Conservation (phyloP, 2,888 invertebrate species). For the Apodemia zela region DNA sequence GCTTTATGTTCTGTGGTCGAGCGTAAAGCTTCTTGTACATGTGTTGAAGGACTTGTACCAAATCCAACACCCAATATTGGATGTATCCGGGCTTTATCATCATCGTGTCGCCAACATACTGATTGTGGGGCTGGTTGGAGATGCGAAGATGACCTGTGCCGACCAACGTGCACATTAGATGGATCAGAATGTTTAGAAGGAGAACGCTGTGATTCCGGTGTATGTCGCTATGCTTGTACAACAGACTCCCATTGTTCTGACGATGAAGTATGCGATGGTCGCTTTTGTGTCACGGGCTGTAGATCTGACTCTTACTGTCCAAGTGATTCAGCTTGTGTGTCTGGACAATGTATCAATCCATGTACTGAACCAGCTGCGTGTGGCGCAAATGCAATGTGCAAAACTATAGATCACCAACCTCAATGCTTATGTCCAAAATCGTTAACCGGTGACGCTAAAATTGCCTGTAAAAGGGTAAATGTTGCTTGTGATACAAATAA, state of each 20-base stretch:
- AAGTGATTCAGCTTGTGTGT: constrained; percentile 85
- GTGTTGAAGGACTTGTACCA: constrained; percentile 88
- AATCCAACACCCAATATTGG: constrained; percentile 94
- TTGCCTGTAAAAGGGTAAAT: constrained; percentile 85
- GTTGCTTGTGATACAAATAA: constrained; percentile 82
- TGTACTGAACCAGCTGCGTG: constrained; percentile 89
- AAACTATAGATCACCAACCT: constrained; percentile 85
- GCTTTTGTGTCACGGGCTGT: constrained; percentile 90
- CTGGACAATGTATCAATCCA: constrained; percentile 89
- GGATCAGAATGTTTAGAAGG: constrained; percentile 87
- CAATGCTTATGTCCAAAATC: constrained; percentile 86
- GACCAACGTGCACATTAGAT: constrained; percentile 88
- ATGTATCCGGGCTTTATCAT: constrained; percentile 89
- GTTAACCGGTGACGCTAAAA: constrained; percentile 87
- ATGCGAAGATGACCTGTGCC: constrained; percentile 87
- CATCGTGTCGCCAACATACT: constrained; percentile 87
- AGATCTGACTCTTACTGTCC: constrained; percentile 89
- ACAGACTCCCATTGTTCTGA: constrained; percentile 92
- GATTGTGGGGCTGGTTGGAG: constrained; percentile 86
- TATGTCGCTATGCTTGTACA: constrained; percentile 91
- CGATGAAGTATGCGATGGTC: constrained; percentile 91
- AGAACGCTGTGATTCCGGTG: constrained; percentile 87
- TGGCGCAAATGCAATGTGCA: constrained; percentile 90
- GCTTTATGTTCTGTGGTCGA: constrained; percentile 89
- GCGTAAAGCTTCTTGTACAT: constrained; percentile 90